These are phyloP conservation scores for Holothuria scabra DNA, from an alignment of 53 echinoderm and acorn worm species.

Conservation along the genomic window DNA sequence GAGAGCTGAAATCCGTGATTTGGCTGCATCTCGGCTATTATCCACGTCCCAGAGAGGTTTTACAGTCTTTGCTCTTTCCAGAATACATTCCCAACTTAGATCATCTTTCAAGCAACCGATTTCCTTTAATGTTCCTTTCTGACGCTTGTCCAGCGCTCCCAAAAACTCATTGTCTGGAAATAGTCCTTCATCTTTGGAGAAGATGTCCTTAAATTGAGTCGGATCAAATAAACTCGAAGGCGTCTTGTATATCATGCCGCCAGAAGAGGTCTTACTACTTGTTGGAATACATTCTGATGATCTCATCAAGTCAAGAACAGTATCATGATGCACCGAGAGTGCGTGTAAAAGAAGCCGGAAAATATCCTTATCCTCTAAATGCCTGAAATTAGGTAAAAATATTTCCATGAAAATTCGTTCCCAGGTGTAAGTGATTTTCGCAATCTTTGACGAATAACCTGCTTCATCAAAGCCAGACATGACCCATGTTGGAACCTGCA, in stretches of 20 bases:
- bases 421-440: slow-evolving; percentile 25
- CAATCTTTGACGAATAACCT: not conserved
- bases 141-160: not conserved
- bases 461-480: slow-evolving; percentile 30
- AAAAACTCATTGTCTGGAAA: slow-evolving; percentile 5
- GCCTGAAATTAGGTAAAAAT: slow-evolving; percentile 38
- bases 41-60: not conserved
- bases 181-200: slow-evolving; percentile 14
- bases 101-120: slow-evolving; percentile 25
- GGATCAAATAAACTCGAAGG: slow-evolving; percentile 15
- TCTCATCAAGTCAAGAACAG: slow-evolving; percentile 23
- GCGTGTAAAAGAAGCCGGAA: slow-evolving; percentile 17
- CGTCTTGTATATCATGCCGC: slow-evolving; percentile 9
- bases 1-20: not conserved
- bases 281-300: slow-evolving; percentile 50
- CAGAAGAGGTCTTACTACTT: not conserved
- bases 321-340: not conserved
- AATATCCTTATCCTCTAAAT: not conserved
- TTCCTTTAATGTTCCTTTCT: slow-evolving; percentile 2
- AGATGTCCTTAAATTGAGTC: not conserved
- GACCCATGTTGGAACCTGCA: slow-evolving; percentile 33
- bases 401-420: slow-evolving; percentile 41
- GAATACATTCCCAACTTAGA: not conserved
- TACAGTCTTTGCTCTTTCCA: slow-evolving; percentile 20
- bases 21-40: not conserved